phyloP scores from a whole-genome alignment of 2,888 invertebrate genomes.

The Cephus spinipes region DNA sequence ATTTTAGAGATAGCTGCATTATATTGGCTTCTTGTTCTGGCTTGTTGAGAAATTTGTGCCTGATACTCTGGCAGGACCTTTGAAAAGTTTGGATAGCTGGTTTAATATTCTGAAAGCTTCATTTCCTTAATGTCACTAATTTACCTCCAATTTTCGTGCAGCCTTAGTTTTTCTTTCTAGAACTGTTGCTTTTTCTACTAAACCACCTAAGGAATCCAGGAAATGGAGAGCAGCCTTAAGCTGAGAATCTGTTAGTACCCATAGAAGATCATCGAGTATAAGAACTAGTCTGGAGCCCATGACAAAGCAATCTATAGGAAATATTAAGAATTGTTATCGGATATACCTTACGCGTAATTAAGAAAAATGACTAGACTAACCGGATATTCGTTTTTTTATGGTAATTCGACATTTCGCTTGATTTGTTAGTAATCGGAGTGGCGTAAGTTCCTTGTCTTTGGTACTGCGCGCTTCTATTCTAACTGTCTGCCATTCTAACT shows the following conservation, averaged over 20 bases:
- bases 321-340: slow-evolving; percentile 6
- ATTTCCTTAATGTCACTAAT: slow-evolving; percentile 31
- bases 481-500: slow-evolving; percentile 96
- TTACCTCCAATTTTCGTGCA: slow-evolving; percentile 83
- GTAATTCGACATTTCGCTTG: slow-evolving; percentile 95
- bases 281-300: slow-evolving; percentile 91
- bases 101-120: not conserved
- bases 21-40: slow-evolving; percentile 63
- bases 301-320: slow-evolving; percentile 86
- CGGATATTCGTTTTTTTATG: slow-evolving; percentile 92
- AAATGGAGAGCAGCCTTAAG: slow-evolving; percentile 93
- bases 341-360: not conserved
- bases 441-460: slow-evolving; percentile 82
- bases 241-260: slow-evolving; percentile 97
- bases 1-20: slow-evolving; percentile 70
- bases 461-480: slow-evolving; percentile 94
- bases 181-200: slow-evolving; percentile 85
- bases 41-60: slow-evolving; percentile 76
- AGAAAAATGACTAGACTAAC: slow-evolving; percentile 65
- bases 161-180: slow-evolving; percentile 86
- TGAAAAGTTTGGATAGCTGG: slow-evolving; percentile 10
- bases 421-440: slow-evolving; percentile 91
- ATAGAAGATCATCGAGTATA: slow-evolving; percentile 94
- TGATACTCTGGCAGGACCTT: slow-evolving; percentile 80
- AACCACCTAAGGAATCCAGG: slow-evolving; percentile 83